These are phyloP conservation scores for Eidolon helvum DNA, from an alignment of 2,113 vertebrate genomes.

Conservation along the genomic window DNA sequence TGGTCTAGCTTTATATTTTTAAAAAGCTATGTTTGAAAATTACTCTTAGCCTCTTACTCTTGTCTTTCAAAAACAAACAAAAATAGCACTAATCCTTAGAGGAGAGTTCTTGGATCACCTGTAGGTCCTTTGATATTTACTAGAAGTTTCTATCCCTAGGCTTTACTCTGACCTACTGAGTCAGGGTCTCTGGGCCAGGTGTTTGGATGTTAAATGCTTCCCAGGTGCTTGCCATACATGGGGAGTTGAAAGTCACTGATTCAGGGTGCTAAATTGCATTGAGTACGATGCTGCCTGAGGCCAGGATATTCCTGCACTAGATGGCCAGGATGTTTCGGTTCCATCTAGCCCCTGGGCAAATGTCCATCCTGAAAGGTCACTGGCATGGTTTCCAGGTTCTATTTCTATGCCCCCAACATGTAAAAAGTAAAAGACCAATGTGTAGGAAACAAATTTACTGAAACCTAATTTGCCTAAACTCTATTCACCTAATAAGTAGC, in stretches of 20 bases:
- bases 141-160: not conserved
- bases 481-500: not conserved
- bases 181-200: not conserved
- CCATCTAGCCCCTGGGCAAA: not conserved
- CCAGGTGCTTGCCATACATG: not conserved
- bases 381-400: not conserved
- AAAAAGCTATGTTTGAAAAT: not conserved
- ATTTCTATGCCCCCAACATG: not conserved
- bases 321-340: not conserved
- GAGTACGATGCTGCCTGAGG: not conserved
- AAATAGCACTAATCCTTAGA: not conserved
- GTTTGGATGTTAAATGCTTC: not conserved
- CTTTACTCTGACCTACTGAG: not conserved
- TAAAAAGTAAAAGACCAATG: not conserved
- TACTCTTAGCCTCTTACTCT: not conserved
- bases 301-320: rapidly evolving
- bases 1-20: not conserved
- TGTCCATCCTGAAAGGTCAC: not conserved
- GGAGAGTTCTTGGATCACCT: not conserved
- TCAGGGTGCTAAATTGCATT: not conserved
- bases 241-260: too few relatives aligned
- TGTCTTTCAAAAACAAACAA: not conserved
- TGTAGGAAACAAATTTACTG: not conserved
- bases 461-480: not conserved
- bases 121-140: not conserved